Evolutionary conservation across 2,113 vertebrate genomes (phyloP).

Genomic region (Caranx melampygus): DNA sequence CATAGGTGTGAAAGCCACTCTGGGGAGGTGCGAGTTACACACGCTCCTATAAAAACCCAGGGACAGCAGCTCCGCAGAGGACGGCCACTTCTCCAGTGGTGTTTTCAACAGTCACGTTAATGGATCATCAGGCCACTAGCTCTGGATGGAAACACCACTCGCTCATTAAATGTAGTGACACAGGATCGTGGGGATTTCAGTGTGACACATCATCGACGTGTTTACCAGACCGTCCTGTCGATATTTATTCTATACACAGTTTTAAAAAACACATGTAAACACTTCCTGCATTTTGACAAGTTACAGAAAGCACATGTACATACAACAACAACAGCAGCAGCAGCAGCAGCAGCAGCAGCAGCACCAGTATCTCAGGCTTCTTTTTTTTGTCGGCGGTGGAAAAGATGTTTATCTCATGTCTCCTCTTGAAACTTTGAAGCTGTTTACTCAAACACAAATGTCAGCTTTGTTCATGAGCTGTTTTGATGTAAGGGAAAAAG

Average conservation of each 20-base stretch:
- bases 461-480: not conserved
- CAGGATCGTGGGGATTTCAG: not conserved
- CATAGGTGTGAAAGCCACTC: constrained; percentile 40
- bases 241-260: too few species aligned
- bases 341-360: too few species aligned
- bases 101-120: not conserved
- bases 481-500: not conserved
- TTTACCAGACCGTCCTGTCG: not conserved
- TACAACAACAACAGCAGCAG: too few species aligned
- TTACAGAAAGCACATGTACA: too few species aligned
- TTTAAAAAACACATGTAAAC: too few species aligned
- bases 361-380: too few species aligned
- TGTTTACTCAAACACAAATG: not conserved
- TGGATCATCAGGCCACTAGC: not conserved
- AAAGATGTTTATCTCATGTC: not conserved
- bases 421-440: not conserved
- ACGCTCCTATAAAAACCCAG: constrained; percentile 13
- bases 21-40: not conserved
- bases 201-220: not conserved
- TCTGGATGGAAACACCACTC: not conserved
- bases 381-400: too few species aligned
- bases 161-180: not conserved
- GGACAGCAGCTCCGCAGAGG: not conserved
- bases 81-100: constrained; percentile 2
- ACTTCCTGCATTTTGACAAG: too few species aligned